These are phyloP conservation scores for Baryphthengus martii DNA, from an alignment of 2,113 vertebrate species.

Conservation along the genomic window DNA sequence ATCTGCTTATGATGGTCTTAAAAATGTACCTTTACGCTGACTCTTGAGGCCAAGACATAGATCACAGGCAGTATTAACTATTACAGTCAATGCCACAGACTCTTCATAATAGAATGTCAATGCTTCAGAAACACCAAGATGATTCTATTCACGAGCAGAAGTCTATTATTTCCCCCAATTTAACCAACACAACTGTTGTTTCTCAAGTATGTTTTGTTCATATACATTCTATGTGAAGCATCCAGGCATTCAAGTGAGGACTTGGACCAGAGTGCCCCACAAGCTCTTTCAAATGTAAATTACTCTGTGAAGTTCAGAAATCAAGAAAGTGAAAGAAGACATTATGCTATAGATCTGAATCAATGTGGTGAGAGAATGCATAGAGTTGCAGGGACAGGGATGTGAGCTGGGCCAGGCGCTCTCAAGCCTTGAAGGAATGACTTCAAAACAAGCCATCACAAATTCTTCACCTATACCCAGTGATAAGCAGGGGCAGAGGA, in stretches of 20 bases:
- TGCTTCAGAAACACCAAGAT: background rate
- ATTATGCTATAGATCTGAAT: background rate
- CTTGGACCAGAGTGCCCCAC: background rate
- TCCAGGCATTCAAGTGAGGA: background rate
- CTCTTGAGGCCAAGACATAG: background rate
- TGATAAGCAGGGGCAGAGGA: background rate
- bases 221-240: background rate
- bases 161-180: background rate
- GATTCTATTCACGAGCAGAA: background rate
- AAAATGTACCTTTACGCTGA: background rate
- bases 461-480: background rate
- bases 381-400: background rate
- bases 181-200: background rate
- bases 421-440: background rate
- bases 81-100: background rate
- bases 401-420: background rate
- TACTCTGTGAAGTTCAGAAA: background rate
- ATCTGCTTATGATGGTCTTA: background rate
- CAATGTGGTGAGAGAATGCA: background rate
- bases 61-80: background rate
- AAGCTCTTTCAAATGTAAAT: background rate
- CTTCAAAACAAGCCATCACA: background rate
- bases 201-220: background rate
- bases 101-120: background rate
- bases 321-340: background rate